Evolutionary conservation across 1,140 invertebrate genomes (phyloP), one percentile per base, ranked within the genome.

Genomic region (Brachionus calyciflorus): DNA sequence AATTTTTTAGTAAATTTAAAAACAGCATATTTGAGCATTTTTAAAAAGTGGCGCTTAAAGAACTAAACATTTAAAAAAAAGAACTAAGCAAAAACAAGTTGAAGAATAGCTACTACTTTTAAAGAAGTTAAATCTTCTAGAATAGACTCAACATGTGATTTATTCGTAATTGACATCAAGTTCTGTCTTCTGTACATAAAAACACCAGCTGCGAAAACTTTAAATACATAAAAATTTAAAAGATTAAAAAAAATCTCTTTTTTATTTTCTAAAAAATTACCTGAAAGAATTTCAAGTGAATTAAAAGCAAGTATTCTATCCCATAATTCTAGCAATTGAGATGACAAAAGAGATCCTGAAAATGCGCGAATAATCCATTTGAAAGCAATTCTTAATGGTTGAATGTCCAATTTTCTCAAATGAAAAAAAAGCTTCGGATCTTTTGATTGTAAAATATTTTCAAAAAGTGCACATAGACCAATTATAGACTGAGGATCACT

Each of bases 361-460:
- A 96, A 98, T 1, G 91, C 93, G 78, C 93, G 87, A 88, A 96
- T 94, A 9, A 98, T 83, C 94, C 94, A 98, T 83, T 95, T 95
- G 82, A 96, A 94, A 2, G 94, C 92, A 19, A 96, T 89, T 80
- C 91, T 89, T 33, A 94, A 95, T 93, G 94, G 93, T 83, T 94
- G 91, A 77, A 95, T 91, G 78, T 91, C 90, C 55, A 92, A 89
- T 80, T 90, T 90, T 78, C 90, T 89, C 78, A 96, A 92, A 85
- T 98, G 93, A 78, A 90, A 89, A 90, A 93, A 96, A 26, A 98
- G 85, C 55, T 91, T 87, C 0, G 93, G 92, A 82, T 96, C 94
- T 79, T 92, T 90, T 24, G 90, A 90, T 84, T 96, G 93, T 2
- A 97, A 85, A n/a, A 96, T 84, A 81, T 91, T 89, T 82, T 96